Percentiles rank a stretch among this genome's conserved stretches.
Conservation (phyloP, 1,140 invertebrate species). For the Drosophila pruinosa region DNA sequence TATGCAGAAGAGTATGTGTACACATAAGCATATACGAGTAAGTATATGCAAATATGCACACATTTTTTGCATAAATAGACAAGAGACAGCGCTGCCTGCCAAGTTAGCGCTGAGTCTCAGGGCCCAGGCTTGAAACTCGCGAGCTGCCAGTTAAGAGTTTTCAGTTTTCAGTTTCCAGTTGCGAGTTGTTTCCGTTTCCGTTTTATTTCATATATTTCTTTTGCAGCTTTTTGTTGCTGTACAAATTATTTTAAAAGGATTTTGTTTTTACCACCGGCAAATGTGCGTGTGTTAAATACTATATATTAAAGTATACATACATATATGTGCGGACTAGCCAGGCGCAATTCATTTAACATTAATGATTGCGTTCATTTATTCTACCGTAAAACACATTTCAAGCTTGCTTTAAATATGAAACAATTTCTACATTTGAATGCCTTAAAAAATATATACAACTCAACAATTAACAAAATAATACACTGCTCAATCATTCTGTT, state of each 20-base stretch:
- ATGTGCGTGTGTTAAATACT: slow-evolving; percentile 27
- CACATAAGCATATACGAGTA: slow-evolving; percentile 24
- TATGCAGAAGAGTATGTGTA: slow-evolving; percentile 26
- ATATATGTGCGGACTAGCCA: no score
- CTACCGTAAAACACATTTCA: no score
- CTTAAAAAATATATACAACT: background rate
- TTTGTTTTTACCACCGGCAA: slow-evolving; percentile 49
- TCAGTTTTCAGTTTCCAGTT: slow-evolving; percentile 11
- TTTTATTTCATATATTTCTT: slow-evolving; percentile 18
- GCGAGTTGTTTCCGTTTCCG: slow-evolving; percentile 68
- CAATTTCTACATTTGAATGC: background rate
- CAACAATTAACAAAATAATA: background rate
- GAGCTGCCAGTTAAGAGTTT: no score
- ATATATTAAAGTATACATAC: slow-evolving; percentile 53
- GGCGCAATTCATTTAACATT: no score
- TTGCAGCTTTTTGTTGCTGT: slow-evolving; percentile 25
- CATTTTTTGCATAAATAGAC: slow-evolving; percentile 72
- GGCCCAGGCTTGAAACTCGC: slow-evolving; percentile 1
- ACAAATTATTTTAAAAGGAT: slow-evolving; percentile 79
- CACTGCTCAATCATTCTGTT: background rate
- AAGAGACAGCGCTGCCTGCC: slow-evolving; percentile 48
- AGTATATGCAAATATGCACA: slow-evolving; percentile 38
- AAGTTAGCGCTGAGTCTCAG: slow-evolving; percentile 42
- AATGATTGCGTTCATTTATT: no score
- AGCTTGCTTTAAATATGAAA: no score